These are phyloP conservation scores for Cisticola juncidis DNA, from an alignment of 2,113 vertebrate genomes.

Conservation along the genomic window DNA sequence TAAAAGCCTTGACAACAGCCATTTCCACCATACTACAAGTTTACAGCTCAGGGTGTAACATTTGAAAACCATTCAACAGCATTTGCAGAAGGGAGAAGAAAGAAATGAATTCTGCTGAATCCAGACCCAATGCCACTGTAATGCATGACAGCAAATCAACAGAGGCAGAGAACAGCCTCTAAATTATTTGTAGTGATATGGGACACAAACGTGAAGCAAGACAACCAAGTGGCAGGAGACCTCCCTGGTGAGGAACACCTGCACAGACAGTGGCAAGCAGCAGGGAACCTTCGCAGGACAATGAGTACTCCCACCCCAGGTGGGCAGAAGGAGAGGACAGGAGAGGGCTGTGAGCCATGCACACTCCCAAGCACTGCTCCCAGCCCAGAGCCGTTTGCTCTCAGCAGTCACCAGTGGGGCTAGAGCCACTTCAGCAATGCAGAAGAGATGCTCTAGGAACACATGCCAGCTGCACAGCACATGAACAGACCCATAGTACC, in stretches of 20 bases:
- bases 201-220: not conserved
- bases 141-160: rapidly evolving
- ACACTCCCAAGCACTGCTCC: not conserved
- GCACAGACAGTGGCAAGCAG: not conserved
- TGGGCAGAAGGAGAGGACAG: not conserved
- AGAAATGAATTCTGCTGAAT: not conserved
- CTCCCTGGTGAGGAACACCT: not conserved
- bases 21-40: not conserved
- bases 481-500: not conserved
- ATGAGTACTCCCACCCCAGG: rapidly evolving
- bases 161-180: not conserved
- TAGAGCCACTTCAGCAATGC: not conserved
- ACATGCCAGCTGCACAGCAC: not conserved
- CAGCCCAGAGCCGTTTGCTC: not conserved
- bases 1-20: not conserved
- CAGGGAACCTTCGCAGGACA: not conserved
- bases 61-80: not conserved
- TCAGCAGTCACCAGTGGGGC: not conserved
- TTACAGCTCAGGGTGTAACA: not conserved
- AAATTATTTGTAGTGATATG: not conserved
- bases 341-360: rapidly evolving
- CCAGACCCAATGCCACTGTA: not conserved
- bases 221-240: not conserved
- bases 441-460: not conserved
- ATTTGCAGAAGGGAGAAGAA: not conserved